Evolutionary conservation across 2,888 invertebrate genomes (phyloP), one percentile per base, ranked within the genome.

Genomic region (Ectemnius cavifrons): DNA sequence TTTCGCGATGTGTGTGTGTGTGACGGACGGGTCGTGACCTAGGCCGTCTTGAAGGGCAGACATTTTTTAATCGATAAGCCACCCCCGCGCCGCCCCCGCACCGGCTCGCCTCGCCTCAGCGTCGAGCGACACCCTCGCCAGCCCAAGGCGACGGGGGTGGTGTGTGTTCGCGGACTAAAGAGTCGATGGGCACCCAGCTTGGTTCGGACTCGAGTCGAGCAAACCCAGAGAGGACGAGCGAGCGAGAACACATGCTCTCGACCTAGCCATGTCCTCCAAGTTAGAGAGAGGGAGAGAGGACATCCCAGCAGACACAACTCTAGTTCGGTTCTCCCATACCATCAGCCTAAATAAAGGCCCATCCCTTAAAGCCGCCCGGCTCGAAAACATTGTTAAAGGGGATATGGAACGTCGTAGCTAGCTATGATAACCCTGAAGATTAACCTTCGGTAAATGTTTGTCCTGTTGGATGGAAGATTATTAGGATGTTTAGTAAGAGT

Each of bases 11-110:
- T 46, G 65, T 64, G 67, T 71, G 77, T 59, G 84, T 81, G 87
- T 89, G 88, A 89, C 86, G 87, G 82, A 89, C 88, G 85, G 89
- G 89, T 90, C 90, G 86, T 90, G 91, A 91, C 91, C 91, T 91
- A 91, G 90, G 90, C 89, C 88, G 89, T 89, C 89, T 90, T 91
- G 91, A 91, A 91, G 91, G 91, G 91, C 91, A 91, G 90, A 90
- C 90, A 90, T 89, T 89, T 91, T 91, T 91, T 89, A 91, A 91
- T 91, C 91, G 90, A 91, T 91, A 90, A 88, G 85, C 85, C 84
- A 85, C 80, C 86, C 85, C 84, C 82, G 66, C 52, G 52, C 16
- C n/a, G 5, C 14, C 52, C 5, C 16, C 52, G 52, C 16, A 6
- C 16, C n/a, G 14, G 14, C 52, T n/a, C n/a, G 14, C 5, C 52